Evolutionary conservation across 53 echinoderm and acorn worm species (phyloP), one percentile per base, ranked within the genome.

Genomic region (Antedon mediterranea): DNA sequence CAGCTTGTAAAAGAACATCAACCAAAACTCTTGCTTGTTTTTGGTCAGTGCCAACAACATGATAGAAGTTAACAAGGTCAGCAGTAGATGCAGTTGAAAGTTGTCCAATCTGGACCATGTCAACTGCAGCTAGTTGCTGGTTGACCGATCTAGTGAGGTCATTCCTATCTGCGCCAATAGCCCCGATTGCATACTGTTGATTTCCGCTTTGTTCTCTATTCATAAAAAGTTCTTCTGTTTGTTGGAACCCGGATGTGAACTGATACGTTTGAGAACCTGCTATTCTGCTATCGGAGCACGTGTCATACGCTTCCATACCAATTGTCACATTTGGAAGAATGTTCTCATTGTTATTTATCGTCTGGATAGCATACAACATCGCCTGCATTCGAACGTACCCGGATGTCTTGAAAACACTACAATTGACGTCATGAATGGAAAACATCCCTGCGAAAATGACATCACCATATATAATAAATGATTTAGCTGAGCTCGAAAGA

Each of bases 241-340:
- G 9, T 57, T 8, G 57, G 23, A 57, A 57, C 2, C 57, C 23
- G 3, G 57, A 13, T 8, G 57, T 26, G 23, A 57, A 57, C 23
- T 57, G 9, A 57, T 18, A 57, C 57, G 57, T 57, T 71, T 87
- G 82, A 32, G 84, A 73, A 7, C 76, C 77, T 7, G 90, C 83
- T 32, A 87, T 73, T 30, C 43, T n/a, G 71, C 75, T 83, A 70
- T 79, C 79, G 34, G 79, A 82, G 43, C 91, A 91, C 0, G 87
- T 85, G 37, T 91, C 91, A 3, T 85, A 34, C 7, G 83, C 77
- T 13, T 83, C 85, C 34, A 83, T 43, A 23, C 91, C 91, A 0
- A 88, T 78, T 29, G 78, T 78, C 14, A 91, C 31, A 30, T 81
- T 86, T 0, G 91, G 88, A 5, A 88, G 86, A 30, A 88, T 41